Evolutionary conservation across 2,888 invertebrate species (phyloP).

Genomic region (Doris montereyensis): DNA sequence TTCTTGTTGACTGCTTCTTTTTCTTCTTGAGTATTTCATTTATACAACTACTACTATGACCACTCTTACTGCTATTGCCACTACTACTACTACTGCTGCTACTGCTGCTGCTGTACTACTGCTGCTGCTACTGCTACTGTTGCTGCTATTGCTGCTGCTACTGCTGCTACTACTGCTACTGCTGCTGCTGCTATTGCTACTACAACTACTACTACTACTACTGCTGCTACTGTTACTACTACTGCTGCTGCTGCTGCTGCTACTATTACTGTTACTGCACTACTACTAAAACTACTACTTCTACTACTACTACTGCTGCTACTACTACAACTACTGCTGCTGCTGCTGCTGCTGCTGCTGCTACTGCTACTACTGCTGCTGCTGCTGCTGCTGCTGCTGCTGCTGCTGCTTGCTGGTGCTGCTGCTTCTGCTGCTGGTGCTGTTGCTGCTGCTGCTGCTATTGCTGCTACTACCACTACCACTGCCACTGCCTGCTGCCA

Average conservation of each 20-base stretch:
- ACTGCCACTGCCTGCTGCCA: no score
- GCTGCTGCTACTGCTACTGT: slow-evolving; percentile 57
- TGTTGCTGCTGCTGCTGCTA: neutral
- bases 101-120: no score
- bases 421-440: no score
- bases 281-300: no score
- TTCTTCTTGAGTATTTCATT: neutral
- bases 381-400: no score
- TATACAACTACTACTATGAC: no score
- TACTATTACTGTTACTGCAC: no score
- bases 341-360: slow-evolving; percentile 1
- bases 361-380: slow-evolving; percentile 1
- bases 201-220: slow-evolving; percentile 20
- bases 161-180: neutral
- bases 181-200: no score
- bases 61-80: slow-evolving; percentile 1
- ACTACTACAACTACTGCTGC: slow-evolving; percentile 6
- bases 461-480: neutral
- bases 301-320: slow-evolving; percentile 6
- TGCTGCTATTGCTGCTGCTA: slow-evolving; percentile 52
- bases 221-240: slow-evolving; percentile 15
- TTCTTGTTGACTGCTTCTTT: neutral
- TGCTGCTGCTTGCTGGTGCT: no score
- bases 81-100: neutral
- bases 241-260: neutral